Evolutionary conservation across 2,113 vertebrate genomes (phyloP).

Genomic region (Dasyprocta punctata): DNA sequence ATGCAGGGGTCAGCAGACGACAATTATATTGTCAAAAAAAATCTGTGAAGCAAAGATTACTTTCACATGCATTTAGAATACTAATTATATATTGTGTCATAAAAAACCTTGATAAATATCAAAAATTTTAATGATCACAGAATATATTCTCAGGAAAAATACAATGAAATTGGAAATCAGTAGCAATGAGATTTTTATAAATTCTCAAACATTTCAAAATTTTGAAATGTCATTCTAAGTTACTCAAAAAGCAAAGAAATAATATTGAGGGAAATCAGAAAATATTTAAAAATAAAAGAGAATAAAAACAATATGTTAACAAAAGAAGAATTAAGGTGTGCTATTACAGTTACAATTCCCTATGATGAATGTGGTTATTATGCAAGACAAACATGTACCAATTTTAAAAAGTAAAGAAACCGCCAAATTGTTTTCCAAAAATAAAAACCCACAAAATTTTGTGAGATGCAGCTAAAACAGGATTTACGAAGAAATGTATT

Average conservation of each 20-base stretch:
- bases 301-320: neutral
- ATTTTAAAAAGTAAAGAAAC: neutral
- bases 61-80: neutral
- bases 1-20: neutral
- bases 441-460: neutral
- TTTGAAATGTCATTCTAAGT: neutral
- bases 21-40: neutral
- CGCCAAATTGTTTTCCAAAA: neutral
- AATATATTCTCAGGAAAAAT: neutral
- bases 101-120: neutral
- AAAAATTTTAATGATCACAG: neutral
- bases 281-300: neutral
- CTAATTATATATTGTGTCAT: neutral
- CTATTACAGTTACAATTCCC: neutral
- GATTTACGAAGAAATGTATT: neutral
- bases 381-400: neutral
- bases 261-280: neutral
- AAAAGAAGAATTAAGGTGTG: neutral
- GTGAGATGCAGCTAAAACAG: neutral
- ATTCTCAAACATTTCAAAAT: neutral
- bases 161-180: neutral
- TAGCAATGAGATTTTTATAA: neutral
- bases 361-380: neutral
- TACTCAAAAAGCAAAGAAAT: neutral
- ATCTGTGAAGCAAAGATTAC: neutral